Base-by-base conservation (phyloP, 2,797 vertebrate genomes). In the Hydrolagus colliei region DNA sequence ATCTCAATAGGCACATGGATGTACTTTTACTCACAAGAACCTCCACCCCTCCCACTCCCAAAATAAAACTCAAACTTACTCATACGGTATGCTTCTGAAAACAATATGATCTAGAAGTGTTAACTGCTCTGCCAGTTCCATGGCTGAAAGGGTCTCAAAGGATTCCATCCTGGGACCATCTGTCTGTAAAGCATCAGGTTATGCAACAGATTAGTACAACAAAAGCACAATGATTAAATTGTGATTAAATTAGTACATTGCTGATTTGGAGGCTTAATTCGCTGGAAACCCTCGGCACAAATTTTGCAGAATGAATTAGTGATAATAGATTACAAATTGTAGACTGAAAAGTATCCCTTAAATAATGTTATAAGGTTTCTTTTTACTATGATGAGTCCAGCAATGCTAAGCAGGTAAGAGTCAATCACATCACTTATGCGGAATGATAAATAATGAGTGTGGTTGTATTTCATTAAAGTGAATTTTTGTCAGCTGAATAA, bases 91-190 rank as follows among this genome's bases (percentile, higher is more conserved):
- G 93, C 96, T 98, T 90, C 97, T 94, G 94, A 99, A 99, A 89
- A 98, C 91, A 2, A 99, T 88, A 87, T 98, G 97, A 91, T 99
- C 97, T 88, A 99, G 92, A 78, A 99, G 95, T 20, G 97, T 99
- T 92, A 98, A 96, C 92, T 99, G 97, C 88, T 98, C 97, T 0
- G 97, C 97, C 89, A 99, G 91, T 91, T 98, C 97, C 96, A 99
- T 98, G 86, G 97, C 97, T 0, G 97, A 96, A 87, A 99, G 91
- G 5, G 94, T 96, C 93, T 98, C 96, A 86, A 99, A 97, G 90
- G 95, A 97, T 90, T 98, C 97, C 0, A 94, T 93, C 91, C 95
- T 97, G 0, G 91, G 92, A 89, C 93, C 96, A 86, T 98, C 97
- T 18, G 94, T 93, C 97, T 98, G 89, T 27, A 92, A 92, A 87